phyloP scores from a whole-genome alignment of 2,888 invertebrate genomes.

The Andrena hattorfiana region DNA sequence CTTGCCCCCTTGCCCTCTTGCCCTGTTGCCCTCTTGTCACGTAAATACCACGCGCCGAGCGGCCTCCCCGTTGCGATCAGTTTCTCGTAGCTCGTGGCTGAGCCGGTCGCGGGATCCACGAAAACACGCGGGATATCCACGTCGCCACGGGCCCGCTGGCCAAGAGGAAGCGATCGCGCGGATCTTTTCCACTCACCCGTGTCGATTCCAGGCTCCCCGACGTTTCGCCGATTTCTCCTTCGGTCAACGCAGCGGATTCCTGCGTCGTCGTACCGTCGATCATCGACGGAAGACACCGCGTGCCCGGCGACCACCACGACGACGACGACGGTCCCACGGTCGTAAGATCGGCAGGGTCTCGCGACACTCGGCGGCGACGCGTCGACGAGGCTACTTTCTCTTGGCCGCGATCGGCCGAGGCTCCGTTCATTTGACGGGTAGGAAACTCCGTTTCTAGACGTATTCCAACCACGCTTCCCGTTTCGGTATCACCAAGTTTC shows the following conservation, averaged over 20 bases:
- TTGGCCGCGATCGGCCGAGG: conserved; percentile 42
- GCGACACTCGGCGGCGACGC: conserved; percentile 35
- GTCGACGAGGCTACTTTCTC: conserved; percentile 57
- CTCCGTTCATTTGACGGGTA: conserved; percentile 55
- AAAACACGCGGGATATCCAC: no score
- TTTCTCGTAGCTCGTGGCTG: no score
- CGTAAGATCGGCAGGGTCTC: conserved; percentile 13
- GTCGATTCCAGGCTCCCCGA: neutral
- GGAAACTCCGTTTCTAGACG: conserved; percentile 25
- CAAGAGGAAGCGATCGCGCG: no score
- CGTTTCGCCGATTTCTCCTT: no score
- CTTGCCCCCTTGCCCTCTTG: neutral
- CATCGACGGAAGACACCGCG: conserved; percentile 34
- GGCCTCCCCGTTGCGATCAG: no score
- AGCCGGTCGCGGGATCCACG: no score
- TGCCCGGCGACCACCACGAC: conserved; percentile 1
- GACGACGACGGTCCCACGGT: neutral
- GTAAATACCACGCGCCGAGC: no score
- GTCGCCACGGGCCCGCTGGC: no score
- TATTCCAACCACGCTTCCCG: conserved; percentile 16
- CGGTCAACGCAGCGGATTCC: no score
- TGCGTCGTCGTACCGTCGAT: neutral
- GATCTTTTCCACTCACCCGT: conserved; percentile 1
- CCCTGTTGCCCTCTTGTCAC: neutral
- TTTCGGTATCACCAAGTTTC: neutral